A percentile compares a stretch with the other conserved stretches of the same genome.
phyloP scores from a whole-genome alignment of 2,888 invertebrate species.

The Eristalis pertinax region DNA sequence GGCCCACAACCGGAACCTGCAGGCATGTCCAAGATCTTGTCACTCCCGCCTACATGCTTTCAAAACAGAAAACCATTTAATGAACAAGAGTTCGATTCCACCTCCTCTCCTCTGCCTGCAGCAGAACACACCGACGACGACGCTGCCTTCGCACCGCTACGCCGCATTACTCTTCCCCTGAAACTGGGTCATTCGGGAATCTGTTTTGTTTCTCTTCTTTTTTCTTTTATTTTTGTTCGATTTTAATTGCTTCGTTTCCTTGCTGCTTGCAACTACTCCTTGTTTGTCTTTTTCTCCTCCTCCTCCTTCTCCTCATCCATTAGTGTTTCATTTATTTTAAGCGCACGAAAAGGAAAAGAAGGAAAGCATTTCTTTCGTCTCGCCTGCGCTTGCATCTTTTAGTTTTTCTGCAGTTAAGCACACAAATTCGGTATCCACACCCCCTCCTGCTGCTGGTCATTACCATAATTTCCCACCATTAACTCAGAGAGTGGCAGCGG shows the following conservation, averaged over 20 bases:
- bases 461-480: slow-evolving; percentile 61
- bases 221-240: background rate
- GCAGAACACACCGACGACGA: background rate
- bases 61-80: background rate
- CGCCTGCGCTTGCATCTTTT: background rate
- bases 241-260: slow-evolving; percentile 65
- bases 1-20: background rate
- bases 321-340: slow-evolving; percentile 45
- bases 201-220: slow-evolving; percentile 17
- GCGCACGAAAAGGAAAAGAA: background rate
- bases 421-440: slow-evolving; percentile 13
- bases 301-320: background rate
- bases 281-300: background rate
- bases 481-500: slow-evolving; percentile 22
- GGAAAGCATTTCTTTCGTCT: slow-evolving; percentile 18
- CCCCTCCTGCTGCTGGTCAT: slow-evolving; percentile 20
- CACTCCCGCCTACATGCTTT: background rate
- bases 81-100: slow-evolving; percentile 30
- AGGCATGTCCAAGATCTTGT: background rate
- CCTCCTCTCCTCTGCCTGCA: background rate
- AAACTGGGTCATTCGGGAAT: slow-evolving; percentile 61
- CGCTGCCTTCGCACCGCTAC: background rate
- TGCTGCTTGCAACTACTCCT: slow-evolving; percentile 22
- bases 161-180: slow-evolving; percentile 21
- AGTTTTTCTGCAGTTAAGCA: slow-evolving; percentile 18